A percentile compares a stretch with the other conserved stretches of the same genome.
Conservation (phyloP, 2,888 invertebrate genomes). For the Eudemis profundana region DNA sequence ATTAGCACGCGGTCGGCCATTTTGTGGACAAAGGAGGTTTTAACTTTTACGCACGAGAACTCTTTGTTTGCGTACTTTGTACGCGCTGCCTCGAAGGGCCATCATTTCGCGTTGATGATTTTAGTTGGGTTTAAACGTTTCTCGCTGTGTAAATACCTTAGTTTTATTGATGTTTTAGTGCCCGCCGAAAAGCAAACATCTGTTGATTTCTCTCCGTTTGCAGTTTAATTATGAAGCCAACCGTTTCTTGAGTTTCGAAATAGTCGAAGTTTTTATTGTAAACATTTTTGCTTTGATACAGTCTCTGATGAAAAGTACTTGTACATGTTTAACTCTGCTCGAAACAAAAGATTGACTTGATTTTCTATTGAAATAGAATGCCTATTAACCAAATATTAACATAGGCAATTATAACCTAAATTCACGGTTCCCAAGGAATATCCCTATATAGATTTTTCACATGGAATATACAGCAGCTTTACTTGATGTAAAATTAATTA, state of each 20-base stretch:
- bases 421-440: too few relatives aligned
- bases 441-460: too few relatives aligned
- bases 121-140: constrained; percentile 54
- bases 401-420: too few relatives aligned
- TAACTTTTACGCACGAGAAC: constrained; percentile 65
- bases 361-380: too few relatives aligned
- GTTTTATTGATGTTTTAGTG: constrained; percentile 69
- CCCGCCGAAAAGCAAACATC: constrained; percentile 59
- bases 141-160: constrained; percentile 50
- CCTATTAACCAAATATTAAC: too few relatives aligned
- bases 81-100: constrained; percentile 50
- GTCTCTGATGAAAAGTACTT: background rate
- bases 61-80: constrained; percentile 69
- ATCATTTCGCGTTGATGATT: constrained; percentile 69
- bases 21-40: constrained; percentile 72
- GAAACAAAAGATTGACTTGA: too few relatives aligned
- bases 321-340: too few relatives aligned
- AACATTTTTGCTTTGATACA: background rate
- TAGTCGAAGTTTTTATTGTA: background rate
- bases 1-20: constrained; percentile 73
- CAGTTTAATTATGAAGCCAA: constrained; percentile 22
- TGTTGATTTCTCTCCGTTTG: constrained; percentile 41
- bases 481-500: too few relatives aligned
- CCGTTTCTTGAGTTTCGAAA: background rate
- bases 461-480: too few relatives aligned